Base-by-base conservation (phyloP, 2,113 vertebrate genomes). In the Pangasianodon gigas region DNA sequence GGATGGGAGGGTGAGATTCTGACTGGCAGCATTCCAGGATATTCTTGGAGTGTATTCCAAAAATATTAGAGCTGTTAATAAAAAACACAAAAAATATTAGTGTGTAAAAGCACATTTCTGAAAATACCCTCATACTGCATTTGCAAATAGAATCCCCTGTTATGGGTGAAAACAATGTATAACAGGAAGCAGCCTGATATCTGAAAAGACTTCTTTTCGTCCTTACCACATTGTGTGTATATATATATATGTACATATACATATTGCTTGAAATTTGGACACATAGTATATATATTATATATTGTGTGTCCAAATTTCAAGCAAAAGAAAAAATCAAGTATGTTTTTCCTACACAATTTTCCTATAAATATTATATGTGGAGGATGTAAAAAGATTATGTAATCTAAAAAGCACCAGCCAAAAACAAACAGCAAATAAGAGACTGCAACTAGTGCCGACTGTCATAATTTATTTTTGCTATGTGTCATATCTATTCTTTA, bases 281-380 rank as follows among this genome's bases (percentile, higher is more conserved):
- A 37, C 37, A 37, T 37, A 37, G 37, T 37, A 37, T 37, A 37
- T 37, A 37, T 37, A 37, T 37, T 18, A 48, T 7, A 18, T n/a
- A 37, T 29, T 4, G 21, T 37, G 46, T 52, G 26, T 32, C 48
- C 79, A 52, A 51, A 79, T 79, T 48, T 79, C 10, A 29, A 29
- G 29, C 2, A n/a, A 81, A n/a, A 8, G 44, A 74, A 41, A 58
- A 65, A 65, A 10, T 14, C 26, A 51, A 80, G 24, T 75, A 16
- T 48, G 11, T 51, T 6, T 29, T 79, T 58, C 80, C 32, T 83
- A 54, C 52, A 83, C 18, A 56, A 37, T 52, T 52, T 81, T 52
- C 79, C 79, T 81, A 81, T 81, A 81, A 81, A 81, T 81, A 81
- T 54, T 54, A 32, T 32, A 81, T 83, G 80, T 58, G 80, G 80